Conservation (phyloP, 2,888 invertebrate genomes). For the Callosobruchus maculatus region DNA sequence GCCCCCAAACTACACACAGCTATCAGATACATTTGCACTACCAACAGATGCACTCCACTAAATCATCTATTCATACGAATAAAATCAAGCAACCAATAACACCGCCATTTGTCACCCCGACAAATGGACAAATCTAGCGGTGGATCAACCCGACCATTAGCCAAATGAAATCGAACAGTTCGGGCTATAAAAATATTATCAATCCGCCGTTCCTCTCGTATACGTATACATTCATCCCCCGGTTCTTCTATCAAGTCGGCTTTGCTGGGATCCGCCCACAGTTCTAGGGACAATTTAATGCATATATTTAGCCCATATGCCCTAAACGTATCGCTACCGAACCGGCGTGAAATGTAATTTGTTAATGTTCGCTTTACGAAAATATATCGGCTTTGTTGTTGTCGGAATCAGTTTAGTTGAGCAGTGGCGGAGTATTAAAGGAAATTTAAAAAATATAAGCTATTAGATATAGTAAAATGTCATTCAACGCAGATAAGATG, state of each 20-base stretch:
- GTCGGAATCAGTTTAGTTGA: slow-evolving; percentile 40
- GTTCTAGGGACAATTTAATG: slow-evolving; percentile 43
- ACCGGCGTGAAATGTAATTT: slow-evolving; percentile 47
- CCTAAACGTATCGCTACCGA: slow-evolving; percentile 27
- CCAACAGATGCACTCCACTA: neutral
- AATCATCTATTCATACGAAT: neutral
- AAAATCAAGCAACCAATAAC: neutral
- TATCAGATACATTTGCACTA: too few species aligned
- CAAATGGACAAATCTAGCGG: neutral
- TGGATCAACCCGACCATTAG: neutral
- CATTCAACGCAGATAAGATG: too few species aligned
- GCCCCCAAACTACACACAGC: too few species aligned
- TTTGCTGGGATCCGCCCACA: slow-evolving; percentile 38
- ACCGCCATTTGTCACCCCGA: neutral
- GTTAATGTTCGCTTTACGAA: slow-evolving; percentile 40
- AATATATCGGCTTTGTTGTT: slow-evolving; percentile 45
- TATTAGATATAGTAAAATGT: too few species aligned
- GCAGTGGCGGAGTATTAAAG: neutral
- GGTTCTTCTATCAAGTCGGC: slow-evolving; percentile 19
- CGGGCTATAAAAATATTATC: neutral
- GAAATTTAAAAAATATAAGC: too few species aligned
- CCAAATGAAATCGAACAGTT: neutral
- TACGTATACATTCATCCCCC: slow-evolving; percentile 14
- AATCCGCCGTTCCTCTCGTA: neutral
- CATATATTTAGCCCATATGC: slow-evolving; percentile 49